phyloP scores from a whole-genome alignment of 2,888 invertebrate species.

The Eupithecia centaureata region DNA sequence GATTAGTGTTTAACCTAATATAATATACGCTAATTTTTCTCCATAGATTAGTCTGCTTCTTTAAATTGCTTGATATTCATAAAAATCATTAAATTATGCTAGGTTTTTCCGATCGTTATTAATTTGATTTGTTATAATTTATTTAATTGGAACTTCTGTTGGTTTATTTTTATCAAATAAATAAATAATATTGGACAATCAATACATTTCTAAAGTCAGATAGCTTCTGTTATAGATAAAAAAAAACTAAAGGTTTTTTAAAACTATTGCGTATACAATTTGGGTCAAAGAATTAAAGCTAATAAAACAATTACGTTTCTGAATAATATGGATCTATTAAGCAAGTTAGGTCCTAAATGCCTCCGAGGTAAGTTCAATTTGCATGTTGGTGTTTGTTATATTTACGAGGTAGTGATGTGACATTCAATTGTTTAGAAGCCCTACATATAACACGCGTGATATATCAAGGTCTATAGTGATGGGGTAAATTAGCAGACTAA shows the following conservation, averaged over 20 bases:
- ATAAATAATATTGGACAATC: not conserved
- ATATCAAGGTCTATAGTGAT: conserved; percentile 32
- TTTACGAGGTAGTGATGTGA: conserved; percentile 32
- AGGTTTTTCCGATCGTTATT: not conserved
- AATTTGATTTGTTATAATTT: not conserved
- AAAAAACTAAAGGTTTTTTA: not conserved
- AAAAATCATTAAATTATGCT: not conserved
- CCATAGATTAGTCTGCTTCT: not conserved
- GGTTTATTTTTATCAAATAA: not conserved
- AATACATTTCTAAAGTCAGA: not conserved
- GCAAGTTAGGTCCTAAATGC: conserved; percentile 11
- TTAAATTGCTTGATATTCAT: not conserved
- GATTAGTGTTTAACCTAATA: not conserved
- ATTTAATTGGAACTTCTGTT: conserved; percentile 5
- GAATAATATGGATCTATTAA: not conserved
- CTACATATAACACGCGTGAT: conserved; percentile 31
- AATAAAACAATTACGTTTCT: not conserved
- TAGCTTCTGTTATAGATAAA: not conserved
- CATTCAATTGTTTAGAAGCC: conserved; percentile 39
- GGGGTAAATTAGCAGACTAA: conserved; percentile 1
- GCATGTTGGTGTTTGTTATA: conserved; percentile 34
- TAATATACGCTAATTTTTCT: not conserved
- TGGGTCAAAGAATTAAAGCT: not conserved
- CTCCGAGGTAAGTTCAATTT: conserved; percentile 5
- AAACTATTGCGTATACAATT: not conserved